Conservation (phyloP, 2,888 invertebrate genomes). For the Ophioninae sp. region DNA sequence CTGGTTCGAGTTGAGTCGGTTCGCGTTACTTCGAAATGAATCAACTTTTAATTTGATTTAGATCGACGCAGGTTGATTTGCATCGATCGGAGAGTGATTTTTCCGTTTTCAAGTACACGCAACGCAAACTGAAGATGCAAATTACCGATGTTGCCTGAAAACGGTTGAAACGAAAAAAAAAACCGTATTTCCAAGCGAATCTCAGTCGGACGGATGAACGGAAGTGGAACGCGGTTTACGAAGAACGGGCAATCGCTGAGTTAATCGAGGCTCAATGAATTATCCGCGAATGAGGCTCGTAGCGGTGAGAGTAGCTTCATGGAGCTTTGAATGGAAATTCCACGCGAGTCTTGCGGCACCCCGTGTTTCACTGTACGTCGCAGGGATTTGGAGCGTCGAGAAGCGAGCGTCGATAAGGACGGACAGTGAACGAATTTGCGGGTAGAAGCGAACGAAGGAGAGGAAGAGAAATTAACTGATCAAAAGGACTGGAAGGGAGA, state of each 20-base stretch:
- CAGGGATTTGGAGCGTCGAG: conserved; percentile 46
- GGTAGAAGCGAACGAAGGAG: conserved; percentile 2
- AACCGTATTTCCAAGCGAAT: neutral
- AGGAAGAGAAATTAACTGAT: neutral
- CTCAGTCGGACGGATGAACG: neutral
- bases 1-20: too few relatives aligned
- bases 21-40: too few relatives aligned
- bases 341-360: conserved; percentile 44
- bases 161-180: neutral
- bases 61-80: neutral
- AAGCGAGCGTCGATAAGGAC: conserved; percentile 39
- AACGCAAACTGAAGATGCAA: neutral
- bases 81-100: neutral
- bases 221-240: neutral
- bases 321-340: conserved; percentile 56
- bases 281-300: neutral
- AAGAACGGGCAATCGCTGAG: neutral
- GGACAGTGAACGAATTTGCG: conserved; percentile 51
- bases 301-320: neutral
- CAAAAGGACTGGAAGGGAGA: conserved; percentile 10
- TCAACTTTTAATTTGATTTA: neutral
- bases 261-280: conserved; percentile 8
- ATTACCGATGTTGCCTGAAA: neutral
- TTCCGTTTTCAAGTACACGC: neutral
- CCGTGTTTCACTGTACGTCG: conserved; percentile 19